A percentile compares a stretch with the other conserved stretches of the same genome.
These are phyloP conservation scores for Ranitomeya variabilis DNA, from an alignment of 2,113 vertebrate genomes.

Conservation along the genomic window DNA sequence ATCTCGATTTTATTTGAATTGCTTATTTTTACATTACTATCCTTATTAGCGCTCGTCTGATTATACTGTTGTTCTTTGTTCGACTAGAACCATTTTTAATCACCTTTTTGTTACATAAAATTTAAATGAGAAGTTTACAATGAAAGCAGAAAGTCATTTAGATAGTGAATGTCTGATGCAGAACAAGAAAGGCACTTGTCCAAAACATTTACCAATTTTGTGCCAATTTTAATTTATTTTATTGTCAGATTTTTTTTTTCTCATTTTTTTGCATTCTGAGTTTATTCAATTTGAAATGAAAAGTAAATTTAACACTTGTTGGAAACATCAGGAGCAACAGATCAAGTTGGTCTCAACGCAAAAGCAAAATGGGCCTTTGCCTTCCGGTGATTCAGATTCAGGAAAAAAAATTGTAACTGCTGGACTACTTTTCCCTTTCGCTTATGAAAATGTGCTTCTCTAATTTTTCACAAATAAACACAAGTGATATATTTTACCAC, in stretches of 20 bases:
- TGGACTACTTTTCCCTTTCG: too few species aligned
- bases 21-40: background rate
- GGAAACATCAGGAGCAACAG: too few species aligned
- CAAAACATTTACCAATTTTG: background rate
- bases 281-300: too few species aligned
- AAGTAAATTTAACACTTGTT: too few species aligned
- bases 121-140: background rate
- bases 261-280: background rate
- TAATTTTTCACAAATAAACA: too few species aligned
- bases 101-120: background rate
- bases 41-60: background rate
- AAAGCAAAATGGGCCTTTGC: too few species aligned
- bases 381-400: too few species aligned
- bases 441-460: too few species aligned
- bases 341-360: too few species aligned
- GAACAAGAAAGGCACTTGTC: background rate
- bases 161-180: background rate
- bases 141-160: background rate
- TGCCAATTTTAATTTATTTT: background rate
- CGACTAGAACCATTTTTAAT: background rate
- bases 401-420: too few species aligned
- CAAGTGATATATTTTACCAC: too few species aligned
- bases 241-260: background rate
- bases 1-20: background rate
- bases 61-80: background rate